Evolutionary conservation across 2,113 vertebrate species (phyloP).

Genomic region (Casuarius casuarius): DNA sequence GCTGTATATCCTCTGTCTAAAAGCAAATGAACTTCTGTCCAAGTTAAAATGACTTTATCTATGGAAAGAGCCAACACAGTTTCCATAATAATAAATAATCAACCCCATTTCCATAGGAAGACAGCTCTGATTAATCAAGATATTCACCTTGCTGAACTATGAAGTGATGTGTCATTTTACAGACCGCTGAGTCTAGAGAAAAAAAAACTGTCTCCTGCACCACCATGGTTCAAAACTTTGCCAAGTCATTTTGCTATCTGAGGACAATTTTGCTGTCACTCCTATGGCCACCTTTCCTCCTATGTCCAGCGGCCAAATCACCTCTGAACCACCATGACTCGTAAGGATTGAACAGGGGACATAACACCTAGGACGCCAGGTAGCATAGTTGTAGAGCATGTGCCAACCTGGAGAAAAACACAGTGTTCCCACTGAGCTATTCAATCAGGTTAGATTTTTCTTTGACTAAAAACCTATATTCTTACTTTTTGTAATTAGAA

Average conservation of each 20-base stretch:
- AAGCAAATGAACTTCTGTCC: not conserved
- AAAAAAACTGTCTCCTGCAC: not conserved
- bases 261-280: not conserved
- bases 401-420: not conserved
- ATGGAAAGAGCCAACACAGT: not conserved
- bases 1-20: not conserved
- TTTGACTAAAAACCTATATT: not conserved
- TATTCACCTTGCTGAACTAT: not conserved
- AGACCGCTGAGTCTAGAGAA: not conserved
- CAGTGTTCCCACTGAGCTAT: not conserved
- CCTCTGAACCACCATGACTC: not conserved
- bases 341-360: not conserved
- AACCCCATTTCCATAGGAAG: not conserved
- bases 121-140: not conserved
- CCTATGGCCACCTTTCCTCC: not conserved
- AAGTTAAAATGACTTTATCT: not conserved
- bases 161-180: not conserved
- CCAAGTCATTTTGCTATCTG: not conserved
- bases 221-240: not conserved
- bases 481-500: not conserved
- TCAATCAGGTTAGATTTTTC: not conserved
- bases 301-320: not conserved
- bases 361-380: rapidly evolving
- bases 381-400: not conserved
- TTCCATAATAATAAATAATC: not conserved